Base-by-base conservation (phyloP, 2,888 invertebrate species). In the Lithophane ornitopus region DNA sequence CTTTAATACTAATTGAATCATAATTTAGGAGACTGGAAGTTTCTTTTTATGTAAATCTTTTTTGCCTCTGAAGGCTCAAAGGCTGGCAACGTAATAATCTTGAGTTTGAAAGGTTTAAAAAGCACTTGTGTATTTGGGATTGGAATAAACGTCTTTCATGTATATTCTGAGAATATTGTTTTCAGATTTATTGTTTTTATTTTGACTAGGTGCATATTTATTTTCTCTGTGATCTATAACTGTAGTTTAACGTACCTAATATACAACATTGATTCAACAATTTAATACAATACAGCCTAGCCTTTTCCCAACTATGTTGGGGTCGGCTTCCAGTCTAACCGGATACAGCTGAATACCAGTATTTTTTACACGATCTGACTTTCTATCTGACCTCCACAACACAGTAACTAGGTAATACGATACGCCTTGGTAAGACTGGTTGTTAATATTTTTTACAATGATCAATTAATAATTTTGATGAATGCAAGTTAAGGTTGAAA, bases 1-100 rank as follows among this genome's bases (percentile, higher is more conserved):
- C 96, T 94, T 95, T 96, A 96, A 96, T 95, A 95, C 96, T 96
- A 96, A 96, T 96, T 96, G 96, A 96, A 96, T 96, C 95, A 96
- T 96, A 96, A 96, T 96, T 96, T 94, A 90, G 91, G 91, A 94
- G 93, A 93, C 93, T 94, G 92, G 93, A 95, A 95, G 93, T 96
- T 96, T 95, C 95, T 95, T 96, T 96, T 96, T 95, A 96, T 95
- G 95, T 94, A 96, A 96, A 96, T 95, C 94, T 95, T 95, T 95
- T 93, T 95, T 93, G 90, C 92, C 91, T 91, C 90, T 85, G 90
- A 90, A 89, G 90, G 90, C 92, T 94, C 94, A 94, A 94, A 95
- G 93, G 92, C 91, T 92, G 90, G 91, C 89, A 90, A 87, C 91
- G 91, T 93, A 94, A 94, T 94, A 94, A 94, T 94, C 92, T 93